A percentile compares a stretch with the other conserved stretches of the same genome.
phyloP scores from a whole-genome alignment of 2,888 invertebrate species.

The Drosophila multiciliata region DNA sequence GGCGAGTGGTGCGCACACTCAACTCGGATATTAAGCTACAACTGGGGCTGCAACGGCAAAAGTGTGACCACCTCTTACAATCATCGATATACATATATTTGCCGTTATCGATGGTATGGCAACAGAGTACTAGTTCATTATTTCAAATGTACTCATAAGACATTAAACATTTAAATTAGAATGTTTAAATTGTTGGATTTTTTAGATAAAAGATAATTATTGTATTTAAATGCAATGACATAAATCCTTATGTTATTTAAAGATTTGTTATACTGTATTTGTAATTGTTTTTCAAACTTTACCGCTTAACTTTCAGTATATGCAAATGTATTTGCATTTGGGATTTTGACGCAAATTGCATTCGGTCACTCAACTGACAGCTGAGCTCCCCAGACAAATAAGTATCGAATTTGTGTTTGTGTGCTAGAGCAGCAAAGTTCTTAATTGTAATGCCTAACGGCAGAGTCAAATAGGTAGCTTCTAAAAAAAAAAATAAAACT shows the following conservation, averaged over 20 bases:
- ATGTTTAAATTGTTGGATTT: neutral
- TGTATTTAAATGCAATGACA: neutral
- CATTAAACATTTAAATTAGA: neutral
- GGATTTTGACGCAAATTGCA: neutral
- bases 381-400: slow-evolving; percentile 57
- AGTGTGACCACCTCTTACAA: slow-evolving; percentile 23
- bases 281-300: neutral
- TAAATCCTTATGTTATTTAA: neutral
- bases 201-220: neutral
- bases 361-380: slow-evolving; percentile 34
- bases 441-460: slow-evolving; percentile 41
- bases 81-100: slow-evolving; percentile 10
- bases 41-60: slow-evolving; percentile 32
- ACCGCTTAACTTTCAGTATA: neutral
- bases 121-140: neutral
- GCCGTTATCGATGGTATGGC: slow-evolving; percentile 8
- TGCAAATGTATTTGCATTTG: neutral
- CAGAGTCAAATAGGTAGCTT: slow-evolving; percentile 31
- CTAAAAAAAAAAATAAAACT: neutral
- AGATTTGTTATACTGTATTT: neutral
- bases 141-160: neutral
- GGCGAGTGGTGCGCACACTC: slow-evolving; percentile 44
- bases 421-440: slow-evolving; percentile 29
- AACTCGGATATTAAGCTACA: slow-evolving; percentile 44
- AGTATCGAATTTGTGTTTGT: slow-evolving; percentile 56